Evolutionary conservation across 2,797 vertebrate genomes (phyloP).

Genomic region (Gastrophryne carolinensis): DNA sequence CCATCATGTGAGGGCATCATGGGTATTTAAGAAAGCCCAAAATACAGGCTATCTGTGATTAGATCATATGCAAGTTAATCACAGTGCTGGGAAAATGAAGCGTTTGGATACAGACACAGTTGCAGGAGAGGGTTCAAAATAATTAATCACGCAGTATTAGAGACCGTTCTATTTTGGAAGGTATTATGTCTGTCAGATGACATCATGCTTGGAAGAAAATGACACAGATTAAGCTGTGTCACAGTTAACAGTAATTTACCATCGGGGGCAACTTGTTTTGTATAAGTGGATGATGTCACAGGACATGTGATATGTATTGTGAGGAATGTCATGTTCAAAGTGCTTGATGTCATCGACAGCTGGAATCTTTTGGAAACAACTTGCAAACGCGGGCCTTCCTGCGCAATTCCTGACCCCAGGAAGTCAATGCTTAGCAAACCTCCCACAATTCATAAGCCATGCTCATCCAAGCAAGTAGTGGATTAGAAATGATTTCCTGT

Average conservation of each 20-base stretch:
- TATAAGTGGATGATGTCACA: conserved; percentile 23
- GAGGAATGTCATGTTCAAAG: conserved; percentile 9
- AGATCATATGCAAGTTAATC: conserved; percentile 4
- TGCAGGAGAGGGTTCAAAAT: not conserved
- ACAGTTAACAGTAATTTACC: conserved; percentile 22
- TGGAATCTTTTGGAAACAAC: conserved; percentile 40
- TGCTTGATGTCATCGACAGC: conserved; percentile 43
- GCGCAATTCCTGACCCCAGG: conserved; percentile 35
- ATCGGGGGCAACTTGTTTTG: conserved; percentile 9
- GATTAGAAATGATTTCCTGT: conserved; percentile 21
- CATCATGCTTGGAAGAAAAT: conserved; percentile 32
- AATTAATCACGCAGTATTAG: conserved; percentile 17
- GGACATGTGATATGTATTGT: conserved; percentile 19
- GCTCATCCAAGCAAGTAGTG: conserved; percentile 22
- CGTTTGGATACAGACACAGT: not conserved
- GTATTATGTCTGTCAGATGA: conserved; percentile 25
- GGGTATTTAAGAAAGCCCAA: no score
- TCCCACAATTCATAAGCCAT: conserved; percentile 27
- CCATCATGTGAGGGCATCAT: no score
- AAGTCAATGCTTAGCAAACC: conserved; percentile 38
- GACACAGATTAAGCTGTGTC: conserved; percentile 18
- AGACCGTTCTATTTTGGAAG: conserved; percentile 28
- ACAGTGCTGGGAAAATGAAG: conserved; percentile 18
- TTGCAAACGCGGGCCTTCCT: conserved; percentile 38
- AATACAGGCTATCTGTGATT: not conserved